Evolutionary conservation across 1,140 invertebrate genomes (phyloP), one percentile per base, ranked within the genome.

Genomic region (Neotoxoptera formosana): DNA sequence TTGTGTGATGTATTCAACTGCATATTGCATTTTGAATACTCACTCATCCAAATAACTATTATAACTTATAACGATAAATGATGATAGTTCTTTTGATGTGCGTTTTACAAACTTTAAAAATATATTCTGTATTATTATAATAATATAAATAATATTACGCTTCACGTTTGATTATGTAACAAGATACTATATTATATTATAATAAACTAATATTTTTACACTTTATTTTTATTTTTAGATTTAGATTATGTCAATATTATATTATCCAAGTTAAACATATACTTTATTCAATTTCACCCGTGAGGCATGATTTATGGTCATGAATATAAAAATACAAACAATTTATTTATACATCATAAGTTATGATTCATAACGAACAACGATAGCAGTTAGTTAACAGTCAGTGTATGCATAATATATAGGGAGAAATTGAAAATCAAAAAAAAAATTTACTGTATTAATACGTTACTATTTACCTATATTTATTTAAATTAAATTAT

Each of bases 401-500:
- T 14, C n/a, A 76, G 60, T 76, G 60, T 76, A n/a, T 17, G 60
- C 14, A n/a, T n/a, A 76, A 76, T 76, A n/a, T 76, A 76, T n/a
- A 7, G 11, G 60, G 6, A 76, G 4, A 76, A 67, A 76, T 76
- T 76, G 30, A 76, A 76, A 76, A 76, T 76, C 60, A 7, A 76
- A 76, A n/a, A 0, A 0, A n/a, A n/a, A 76, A 76, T 76, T n/a
- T n/a, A 76, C n/a, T 76, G 14, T n/a, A 76, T n/a, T 7, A n/a
- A 67, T 67, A 0, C 30, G 0, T 60, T 60, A 60, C 2, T 67
- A 4, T 67, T n/a, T n/a, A n/a, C n/a, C n/a, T 30, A 30, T 67
- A 67, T 67, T 67, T 67, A 67, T n/a, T 67, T 67, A n/a, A 67
- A 67, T 67, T 67, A 67, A 67, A n/a, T 53, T n/a, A 67, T 67